Evolutionary conservation across 2,113 vertebrate genomes (phyloP).

Genomic region (Sardina pilchardus): DNA sequence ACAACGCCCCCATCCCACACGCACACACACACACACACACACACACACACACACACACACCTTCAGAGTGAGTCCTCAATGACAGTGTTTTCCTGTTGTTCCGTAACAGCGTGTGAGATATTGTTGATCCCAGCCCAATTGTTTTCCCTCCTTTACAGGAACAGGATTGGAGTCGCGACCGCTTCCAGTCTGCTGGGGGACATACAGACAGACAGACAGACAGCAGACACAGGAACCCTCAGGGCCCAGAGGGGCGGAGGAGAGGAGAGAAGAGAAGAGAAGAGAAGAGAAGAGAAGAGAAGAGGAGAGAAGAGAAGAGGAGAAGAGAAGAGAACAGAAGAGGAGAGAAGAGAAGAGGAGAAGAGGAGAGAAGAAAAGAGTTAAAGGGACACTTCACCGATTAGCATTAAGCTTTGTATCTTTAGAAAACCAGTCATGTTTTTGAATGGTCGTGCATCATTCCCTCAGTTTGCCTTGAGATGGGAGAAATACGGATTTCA

Average conservation of each 20-base stretch:
- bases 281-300: background rate
- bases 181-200: background rate
- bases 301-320: too few relatives aligned
- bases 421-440: too few relatives aligned
- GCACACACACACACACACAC: background rate
- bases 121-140: background rate
- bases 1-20: background rate
- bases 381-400: too few relatives aligned
- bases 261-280: too few relatives aligned
- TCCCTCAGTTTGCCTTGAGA: too few relatives aligned
- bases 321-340: background rate
- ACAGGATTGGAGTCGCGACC: background rate
- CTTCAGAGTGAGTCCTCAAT: background rate
- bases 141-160: background rate
- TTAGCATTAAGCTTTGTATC: too few relatives aligned
- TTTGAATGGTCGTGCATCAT: too few relatives aligned
- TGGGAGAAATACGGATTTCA: too few relatives aligned
- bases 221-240: background rate
- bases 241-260: too few relatives aligned
- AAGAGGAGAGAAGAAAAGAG: too few relatives aligned
- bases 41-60: conserved; percentile 2
- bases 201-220: background rate
- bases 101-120: background rate
- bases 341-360: too few relatives aligned
- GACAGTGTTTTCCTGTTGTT: background rate